Conservation (phyloP, 2,888 invertebrate species). For the Drosophila parthenogenetica region DNA sequence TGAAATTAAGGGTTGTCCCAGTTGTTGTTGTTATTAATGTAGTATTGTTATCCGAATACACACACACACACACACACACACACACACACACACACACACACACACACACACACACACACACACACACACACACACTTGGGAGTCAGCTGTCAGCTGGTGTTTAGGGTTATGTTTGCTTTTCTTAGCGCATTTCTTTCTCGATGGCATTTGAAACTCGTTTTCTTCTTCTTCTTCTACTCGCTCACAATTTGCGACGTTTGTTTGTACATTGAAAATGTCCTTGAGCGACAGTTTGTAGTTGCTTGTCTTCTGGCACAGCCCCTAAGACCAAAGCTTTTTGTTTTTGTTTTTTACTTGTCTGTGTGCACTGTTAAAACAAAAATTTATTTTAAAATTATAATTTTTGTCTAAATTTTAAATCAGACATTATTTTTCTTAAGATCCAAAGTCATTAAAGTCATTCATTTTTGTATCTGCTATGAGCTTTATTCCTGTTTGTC, state of each 20-base stretch:
- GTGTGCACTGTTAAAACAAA: too few species aligned
- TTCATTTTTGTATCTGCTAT: too few species aligned
- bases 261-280: conserved; percentile 61
- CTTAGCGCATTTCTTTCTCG: conserved; percentile 18
- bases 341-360: background rate
- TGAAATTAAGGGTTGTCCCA: conserved; percentile 54
- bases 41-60: conserved; percentile 22
- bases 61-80: conserved; percentile 1
- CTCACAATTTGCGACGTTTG: conserved; percentile 53
- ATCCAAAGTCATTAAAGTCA: too few species aligned
- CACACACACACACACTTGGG: conserved; percentile 3
- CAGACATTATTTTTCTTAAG: too few species aligned
- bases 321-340: conserved; percentile 22
- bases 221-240: conserved; percentile 4
- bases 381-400: too few species aligned
- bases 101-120: conserved; percentile 1
- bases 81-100: conserved; percentile 6
- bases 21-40: conserved; percentile 19
- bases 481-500: too few species aligned
- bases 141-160: conserved; percentile 45
- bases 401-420: too few species aligned
- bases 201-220: conserved; percentile 65
- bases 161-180: conserved; percentile 50
- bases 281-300: conserved; percentile 52
- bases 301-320: conserved; percentile 45